Percentiles rank a stretch among this genome's conserved stretches.
These are phyloP conservation scores for Synergus itoensis DNA, from an alignment of 2,888 invertebrate species.

Conservation along the genomic window DNA sequence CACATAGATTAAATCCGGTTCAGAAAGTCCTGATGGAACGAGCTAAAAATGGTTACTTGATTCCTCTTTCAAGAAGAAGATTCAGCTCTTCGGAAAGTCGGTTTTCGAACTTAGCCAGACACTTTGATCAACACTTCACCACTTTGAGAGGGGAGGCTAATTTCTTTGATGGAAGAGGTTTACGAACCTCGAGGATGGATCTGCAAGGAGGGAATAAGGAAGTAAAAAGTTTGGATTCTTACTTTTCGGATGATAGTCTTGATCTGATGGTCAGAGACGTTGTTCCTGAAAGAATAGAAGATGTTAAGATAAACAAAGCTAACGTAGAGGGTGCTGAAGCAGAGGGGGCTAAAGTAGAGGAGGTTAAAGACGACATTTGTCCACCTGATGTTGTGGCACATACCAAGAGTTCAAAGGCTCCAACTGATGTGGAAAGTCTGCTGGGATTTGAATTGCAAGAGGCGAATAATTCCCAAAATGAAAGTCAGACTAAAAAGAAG, in stretches of 20 bases:
- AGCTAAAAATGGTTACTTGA: neutral
- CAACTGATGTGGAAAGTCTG: conserved; percentile 6
- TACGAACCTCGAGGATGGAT: neutral
- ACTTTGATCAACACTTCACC: conserved; percentile 2
- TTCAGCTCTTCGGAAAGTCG: neutral
- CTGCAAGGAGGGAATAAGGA: neutral
- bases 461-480: neutral
- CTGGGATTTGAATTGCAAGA: neutral
- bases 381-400: conserved; percentile 71
- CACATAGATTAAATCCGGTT: neutral
- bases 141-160: conserved; percentile 3
- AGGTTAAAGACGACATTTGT: conserved; percentile 54
- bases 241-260: conserved; percentile 70
- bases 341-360: conserved; percentile 47
- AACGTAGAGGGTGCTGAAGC: conserved; percentile 45
- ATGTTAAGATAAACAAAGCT: neutral
- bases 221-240: conserved; percentile 13
- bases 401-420: conserved; percentile 54
- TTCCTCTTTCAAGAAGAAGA: neutral
- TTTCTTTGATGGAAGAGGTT: neutral
- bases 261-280: conserved; percentile 52
- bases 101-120: neutral
- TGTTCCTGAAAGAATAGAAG: neutral
- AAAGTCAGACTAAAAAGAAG: conserved; percentile 50
- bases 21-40: neutral